Base-by-base conservation (phyloP, 64 coral and sea anemone genomes). In the Hydrozoanthus tunicans region DNA sequence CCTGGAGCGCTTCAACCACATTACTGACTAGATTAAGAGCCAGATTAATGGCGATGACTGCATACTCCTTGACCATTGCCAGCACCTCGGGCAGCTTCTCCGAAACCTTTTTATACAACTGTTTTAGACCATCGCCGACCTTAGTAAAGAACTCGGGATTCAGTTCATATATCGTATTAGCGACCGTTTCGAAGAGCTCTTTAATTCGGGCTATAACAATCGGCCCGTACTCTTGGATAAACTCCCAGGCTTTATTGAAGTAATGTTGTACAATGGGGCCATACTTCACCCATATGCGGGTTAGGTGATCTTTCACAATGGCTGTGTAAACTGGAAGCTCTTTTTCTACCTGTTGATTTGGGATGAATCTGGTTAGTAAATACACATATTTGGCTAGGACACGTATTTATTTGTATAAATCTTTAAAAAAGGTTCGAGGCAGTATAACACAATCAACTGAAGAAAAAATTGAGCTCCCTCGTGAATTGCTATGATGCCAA, bases 31-130 rank as follows among this genome's bases (percentile, higher is more conserved):
- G 72, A 81, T 91, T 96, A 13, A 95, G 56, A n/a, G 91, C 82
- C n/a, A 99, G 73, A 17, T 93, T 96, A 53, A 89, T 76, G 53
- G 97, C 94, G n/a, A 95, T 99, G 14, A 92, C 64, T 24, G 85
- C 94, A 54, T 99, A 99, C 57, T 99, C 97, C 67, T 99, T 80
- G 23, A 99, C 91, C 60, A 99, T 92, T 53, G 94, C 94, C 51
- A 99, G 25, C 6, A 99, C 94, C 75, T 96, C 88, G 5, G 97
- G 97, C 4, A 95, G 23, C 73, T 86, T 99, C 78, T 95, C 92
- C 26, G 70, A 86, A 70, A 99, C 83, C 59, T 89, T 86, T 79
- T 95, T 77, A 11, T 84, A 90, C 24, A 99, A 73, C 27, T 86
- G 55, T 5, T 93, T 83, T 51, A 99, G 75, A 77, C 91, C 89